These are phyloP conservation scores for Nestor notabilis DNA, from an alignment of 2,113 vertebrate genomes.

Conservation along the genomic window DNA sequence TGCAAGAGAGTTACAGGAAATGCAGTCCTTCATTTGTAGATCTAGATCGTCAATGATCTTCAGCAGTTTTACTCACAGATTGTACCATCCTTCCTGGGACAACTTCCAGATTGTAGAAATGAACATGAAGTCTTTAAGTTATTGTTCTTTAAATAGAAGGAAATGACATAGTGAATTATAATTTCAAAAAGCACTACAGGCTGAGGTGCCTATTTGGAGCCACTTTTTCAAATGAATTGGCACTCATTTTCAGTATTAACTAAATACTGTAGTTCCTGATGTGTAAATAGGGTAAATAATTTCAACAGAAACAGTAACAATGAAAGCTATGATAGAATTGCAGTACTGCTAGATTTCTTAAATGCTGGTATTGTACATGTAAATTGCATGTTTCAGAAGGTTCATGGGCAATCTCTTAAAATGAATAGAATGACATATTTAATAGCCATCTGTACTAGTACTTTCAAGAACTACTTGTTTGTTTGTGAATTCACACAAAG, in stretches of 20 bases:
- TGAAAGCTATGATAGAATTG: neutral
- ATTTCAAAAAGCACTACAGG: neutral
- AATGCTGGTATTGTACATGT: slow-evolving; percentile 21
- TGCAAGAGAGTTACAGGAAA: neutral
- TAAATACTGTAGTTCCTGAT: neutral
- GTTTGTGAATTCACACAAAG: slow-evolving; percentile 36
- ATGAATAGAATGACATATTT: slow-evolving; percentile 31
- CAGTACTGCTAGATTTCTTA: neutral
- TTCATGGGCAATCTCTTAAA: slow-evolving; percentile 11
- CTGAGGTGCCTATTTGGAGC: slow-evolving; percentile 8
- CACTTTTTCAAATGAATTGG: slow-evolving; percentile 6
- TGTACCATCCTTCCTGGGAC: neutral
- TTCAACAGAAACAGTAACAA: slow-evolving; percentile 18
- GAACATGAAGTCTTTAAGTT: neutral
- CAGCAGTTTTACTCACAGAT: neutral
- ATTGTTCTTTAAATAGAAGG: slow-evolving; percentile 1
- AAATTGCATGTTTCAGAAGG: slow-evolving; percentile 34
- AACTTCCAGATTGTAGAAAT: slow-evolving; percentile 17
- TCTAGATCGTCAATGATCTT: neutral
- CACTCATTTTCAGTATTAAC: slow-evolving; percentile 25
- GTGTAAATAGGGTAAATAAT: slow-evolving; percentile 11
- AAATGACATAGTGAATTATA: neutral
- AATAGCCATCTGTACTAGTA: neutral
- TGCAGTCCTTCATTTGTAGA: neutral
- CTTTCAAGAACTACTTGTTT: slow-evolving; percentile 46